These are phyloP conservation scores for Drosophila fungiperda DNA, from an alignment of 2,888 invertebrate genomes.

Conservation along the genomic window DNA sequence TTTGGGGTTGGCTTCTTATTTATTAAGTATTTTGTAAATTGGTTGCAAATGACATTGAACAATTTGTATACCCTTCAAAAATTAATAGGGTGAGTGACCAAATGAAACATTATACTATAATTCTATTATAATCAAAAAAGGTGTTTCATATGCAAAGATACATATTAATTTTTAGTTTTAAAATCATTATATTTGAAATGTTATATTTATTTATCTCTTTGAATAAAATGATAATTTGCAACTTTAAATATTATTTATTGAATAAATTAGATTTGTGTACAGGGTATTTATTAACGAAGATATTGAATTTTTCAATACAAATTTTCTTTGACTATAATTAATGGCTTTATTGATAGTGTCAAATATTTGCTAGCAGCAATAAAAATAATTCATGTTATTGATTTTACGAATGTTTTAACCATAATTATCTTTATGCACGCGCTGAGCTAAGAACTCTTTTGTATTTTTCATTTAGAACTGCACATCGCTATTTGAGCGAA, in stretches of 20 bases:
- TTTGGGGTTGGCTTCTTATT: slow-evolving; percentile 35
- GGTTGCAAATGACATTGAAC: slow-evolving; percentile 64
- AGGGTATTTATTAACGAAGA: neutral
- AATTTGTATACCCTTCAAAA: slow-evolving; percentile 17
- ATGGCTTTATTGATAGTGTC: slow-evolving; percentile 57
- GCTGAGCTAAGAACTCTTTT: neutral
- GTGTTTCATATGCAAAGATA: neutral
- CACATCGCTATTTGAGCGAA: too few relatives aligned
- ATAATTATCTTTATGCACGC: slow-evolving; percentile 20
- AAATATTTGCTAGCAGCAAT: slow-evolving; percentile 16
- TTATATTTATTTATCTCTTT: neutral
- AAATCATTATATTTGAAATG: neutral
- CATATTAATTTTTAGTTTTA: neutral
- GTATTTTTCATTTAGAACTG: slow-evolving; percentile 2
- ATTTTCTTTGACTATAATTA: slow-evolving; percentile 48
- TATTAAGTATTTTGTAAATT: slow-evolving; percentile 12
- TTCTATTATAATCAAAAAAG: neutral
- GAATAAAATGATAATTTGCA: neutral
- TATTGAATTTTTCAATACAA: slow-evolving; percentile 5
- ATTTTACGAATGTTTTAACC: slow-evolving; percentile 6
- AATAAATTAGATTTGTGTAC: neutral
- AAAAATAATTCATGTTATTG: slow-evolving; percentile 21
- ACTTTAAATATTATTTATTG: neutral
- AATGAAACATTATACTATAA: neutral
- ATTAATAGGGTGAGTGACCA: too few relatives aligned